Base-by-base conservation (phyloP, 2,888 invertebrate species). In the Neoscelio sp. region DNA sequence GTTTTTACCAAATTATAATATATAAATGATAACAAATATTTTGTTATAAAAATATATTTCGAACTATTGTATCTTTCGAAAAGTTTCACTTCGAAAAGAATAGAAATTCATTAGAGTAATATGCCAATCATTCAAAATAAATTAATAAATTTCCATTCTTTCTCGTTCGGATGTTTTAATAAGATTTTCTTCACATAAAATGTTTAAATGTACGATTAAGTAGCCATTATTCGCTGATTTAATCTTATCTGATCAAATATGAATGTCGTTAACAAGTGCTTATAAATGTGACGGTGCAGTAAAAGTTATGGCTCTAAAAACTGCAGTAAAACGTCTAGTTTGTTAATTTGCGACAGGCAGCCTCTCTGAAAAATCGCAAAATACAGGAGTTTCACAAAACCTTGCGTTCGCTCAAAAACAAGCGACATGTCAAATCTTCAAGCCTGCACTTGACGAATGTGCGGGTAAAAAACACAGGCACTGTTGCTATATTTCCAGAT, bases 371-470 rank as follows among this genome's bases (percentile, higher is more conserved):
- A 62, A 40, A 13, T 67, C 64, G 48, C 35, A 52, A 56, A 67
- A 42, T 26, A 56, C 38, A 33, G 28, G 8, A 52, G 10, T 52
- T 15, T 23, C 58, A 35, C 20, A 20, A 64, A 65, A 68, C 42
- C 56, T 82, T 75, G 78, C 75, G 71, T 78, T 78, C 79, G 73
- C 68, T 80, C 62, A 74, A 78, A 81, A 80, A 44, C 60, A 78
- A 78, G 74, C 78, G 65, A 52, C 58, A 74, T 42, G 15, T 74
- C 73, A 74, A 67, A 67, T 58, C 26, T 74, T 15, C 20, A 78
- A 78, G 70, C 68, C 68, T 64, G 60, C 58, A 23, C 58, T 74
- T 33, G 26, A 40, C 20, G 23, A 60, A 46, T 78, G 74, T 46
- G 44, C 33, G 52, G 65, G 52, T 78, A 70, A 74, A 58, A 60